These are phyloP conservation scores for Lampropteryx suffumata DNA, from an alignment of 2,888 invertebrate genomes.

Conservation along the genomic window DNA sequence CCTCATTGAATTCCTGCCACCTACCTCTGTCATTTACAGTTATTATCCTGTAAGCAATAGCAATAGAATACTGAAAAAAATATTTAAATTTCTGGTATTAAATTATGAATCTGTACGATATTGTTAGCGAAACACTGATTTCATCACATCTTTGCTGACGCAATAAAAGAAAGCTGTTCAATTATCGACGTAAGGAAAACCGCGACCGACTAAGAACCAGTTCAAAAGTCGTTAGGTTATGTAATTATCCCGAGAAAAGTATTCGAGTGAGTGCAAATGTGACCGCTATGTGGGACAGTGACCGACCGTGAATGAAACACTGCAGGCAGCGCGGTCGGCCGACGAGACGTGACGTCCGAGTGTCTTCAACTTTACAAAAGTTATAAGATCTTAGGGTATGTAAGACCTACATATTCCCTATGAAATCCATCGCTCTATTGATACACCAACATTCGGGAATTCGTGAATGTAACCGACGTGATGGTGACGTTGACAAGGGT, in stretches of 20 bases:
- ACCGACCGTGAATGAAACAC: constrained; percentile 61
- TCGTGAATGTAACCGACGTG: constrained; percentile 44
- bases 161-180: constrained; percentile 34
- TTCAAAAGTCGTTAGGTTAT: constrained; percentile 32
- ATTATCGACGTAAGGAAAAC: constrained; percentile 29
- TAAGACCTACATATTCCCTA: constrained; percentile 5
- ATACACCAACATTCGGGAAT: constrained; percentile 24
- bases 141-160: constrained; percentile 30
- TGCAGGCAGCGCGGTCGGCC: constrained; percentile 1
- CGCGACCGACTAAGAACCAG: constrained; percentile 30
- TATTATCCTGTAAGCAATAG: too few species aligned
- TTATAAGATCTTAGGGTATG: not conserved
- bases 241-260: constrained; percentile 43
- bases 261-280: constrained; percentile 42
- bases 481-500: constrained; percentile 64
- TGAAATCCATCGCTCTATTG: constrained; percentile 4
- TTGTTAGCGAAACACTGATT: constrained; percentile 14
- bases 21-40: too few species aligned
- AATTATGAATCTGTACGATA: not conserved
- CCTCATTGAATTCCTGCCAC: too few species aligned
- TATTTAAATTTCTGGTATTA: not conserved
- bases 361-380: too few species aligned
- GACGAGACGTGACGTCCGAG: too few species aligned
- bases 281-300: constrained; percentile 58
- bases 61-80: too few species aligned